A percentile compares a stretch with the other conserved stretches of the same genome.
These are phyloP conservation scores for Astropecten irregularis DNA, from an alignment of 53 echinoderm and acorn worm genomes.

Conservation along the genomic window DNA sequence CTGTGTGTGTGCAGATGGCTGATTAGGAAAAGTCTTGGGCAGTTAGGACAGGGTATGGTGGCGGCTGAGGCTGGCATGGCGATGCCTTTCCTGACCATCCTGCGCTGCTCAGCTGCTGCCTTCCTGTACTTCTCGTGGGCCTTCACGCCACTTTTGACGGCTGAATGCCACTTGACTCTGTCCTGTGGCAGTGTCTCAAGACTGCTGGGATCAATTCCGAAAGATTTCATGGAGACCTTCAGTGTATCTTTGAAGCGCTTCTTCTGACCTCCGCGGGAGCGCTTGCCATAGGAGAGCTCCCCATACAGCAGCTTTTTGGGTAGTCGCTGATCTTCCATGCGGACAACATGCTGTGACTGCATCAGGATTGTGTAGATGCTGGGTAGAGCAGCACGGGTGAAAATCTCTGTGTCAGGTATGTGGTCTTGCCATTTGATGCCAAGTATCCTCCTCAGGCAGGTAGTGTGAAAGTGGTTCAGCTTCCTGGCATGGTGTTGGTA, in stretches of 20 bases:
- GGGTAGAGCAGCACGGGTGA: background rate
- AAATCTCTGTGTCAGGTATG: constrained; percentile 26
- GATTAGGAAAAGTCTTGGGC: no score
- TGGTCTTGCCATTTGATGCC: background rate
- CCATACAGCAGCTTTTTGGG: background rate
- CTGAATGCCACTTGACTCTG: no score
- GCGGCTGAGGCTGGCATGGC: no score
- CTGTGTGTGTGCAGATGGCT: no score
- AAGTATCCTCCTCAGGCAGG: constrained; percentile 1
- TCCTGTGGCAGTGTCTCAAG: background rate
- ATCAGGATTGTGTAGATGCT: constrained; percentile 6
- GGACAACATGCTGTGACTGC: background rate
- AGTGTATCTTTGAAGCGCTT: background rate
- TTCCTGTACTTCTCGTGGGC: no score
- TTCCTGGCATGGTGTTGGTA: background rate
- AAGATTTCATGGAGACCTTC: background rate
- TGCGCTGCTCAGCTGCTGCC: no score
- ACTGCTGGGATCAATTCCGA: background rate
- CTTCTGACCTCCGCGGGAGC: background rate
- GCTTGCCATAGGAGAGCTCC: background rate
- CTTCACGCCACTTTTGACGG: no score
- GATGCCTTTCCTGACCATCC: no score
- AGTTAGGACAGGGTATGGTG: no score
- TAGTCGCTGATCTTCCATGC: background rate
- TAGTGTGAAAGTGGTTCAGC: constrained; percentile 15